phyloP scores from a whole-genome alignment of 2,888 invertebrate species.

The Thecophora atra region DNA sequence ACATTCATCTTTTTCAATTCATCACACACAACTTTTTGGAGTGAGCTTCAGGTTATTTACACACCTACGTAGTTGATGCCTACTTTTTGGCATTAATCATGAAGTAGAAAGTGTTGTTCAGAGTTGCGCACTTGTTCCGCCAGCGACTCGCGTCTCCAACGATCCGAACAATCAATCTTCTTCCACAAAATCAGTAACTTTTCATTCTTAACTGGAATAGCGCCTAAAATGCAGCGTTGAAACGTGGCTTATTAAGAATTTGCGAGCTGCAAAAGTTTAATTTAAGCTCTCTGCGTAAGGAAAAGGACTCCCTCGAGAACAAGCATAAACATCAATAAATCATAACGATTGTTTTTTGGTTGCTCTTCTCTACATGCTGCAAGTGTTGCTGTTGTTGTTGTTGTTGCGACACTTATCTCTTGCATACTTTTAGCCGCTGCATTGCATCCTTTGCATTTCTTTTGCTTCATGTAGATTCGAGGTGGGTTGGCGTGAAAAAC shows the following conservation, averaged over 20 bases:
- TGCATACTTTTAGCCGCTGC: conserved; percentile 25
- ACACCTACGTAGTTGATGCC: not conserved
- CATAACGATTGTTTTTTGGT: conserved; percentile 3
- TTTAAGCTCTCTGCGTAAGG: not conserved
- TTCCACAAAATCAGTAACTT: not conserved
- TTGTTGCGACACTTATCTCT: conserved; percentile 18
- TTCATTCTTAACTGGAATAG: not conserved
- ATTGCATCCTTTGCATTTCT: not conserved
- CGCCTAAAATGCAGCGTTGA: not conserved
- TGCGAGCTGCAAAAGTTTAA: too few species aligned
- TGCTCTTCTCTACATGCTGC: not conserved
- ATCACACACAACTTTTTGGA: too few species aligned
- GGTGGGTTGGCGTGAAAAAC: not conserved
- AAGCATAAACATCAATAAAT: conserved; percentile 11
- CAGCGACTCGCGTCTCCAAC: too few species aligned
- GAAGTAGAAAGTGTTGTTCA: not conserved
- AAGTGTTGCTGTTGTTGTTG: not conserved
- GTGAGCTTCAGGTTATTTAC: too few species aligned
- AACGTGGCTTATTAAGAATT: not conserved
- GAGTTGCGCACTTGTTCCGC: too few species aligned
- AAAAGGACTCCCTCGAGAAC: not conserved
- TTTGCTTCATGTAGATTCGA: not conserved
- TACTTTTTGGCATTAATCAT: conserved; percentile 5
- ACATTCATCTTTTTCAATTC: too few species aligned
- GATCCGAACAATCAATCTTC: not conserved